These are phyloP conservation scores for Cyclargus thomasi DNA, from an alignment of 1,140 invertebrate species.

Conservation along the genomic window DNA sequence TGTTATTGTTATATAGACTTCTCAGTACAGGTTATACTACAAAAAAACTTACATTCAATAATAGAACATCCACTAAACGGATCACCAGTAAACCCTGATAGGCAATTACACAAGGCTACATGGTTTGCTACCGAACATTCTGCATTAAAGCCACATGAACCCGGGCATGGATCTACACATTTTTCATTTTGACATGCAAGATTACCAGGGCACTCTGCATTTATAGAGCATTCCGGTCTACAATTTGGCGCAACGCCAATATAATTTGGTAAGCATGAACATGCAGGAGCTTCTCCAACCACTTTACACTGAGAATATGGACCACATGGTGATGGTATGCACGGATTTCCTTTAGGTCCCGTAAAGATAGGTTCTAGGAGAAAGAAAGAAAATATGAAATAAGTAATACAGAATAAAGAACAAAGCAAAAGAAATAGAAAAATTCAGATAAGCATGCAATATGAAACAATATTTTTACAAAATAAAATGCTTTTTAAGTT, in stretches of 20 bases:
- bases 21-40: background rate
- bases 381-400: slow-evolving; percentile 52
- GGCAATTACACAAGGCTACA: slow-evolving; percentile 84
- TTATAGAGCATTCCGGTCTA: slow-evolving; percentile 85
- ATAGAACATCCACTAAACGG: slow-evolving; percentile 81
- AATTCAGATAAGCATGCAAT: slow-evolving; percentile 44
- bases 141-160: slow-evolving; percentile 84
- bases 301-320: slow-evolving; percentile 86
- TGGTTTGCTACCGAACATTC: slow-evolving; percentile 84
- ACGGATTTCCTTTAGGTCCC: slow-evolving; percentile 78
- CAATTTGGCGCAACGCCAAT: slow-evolving; percentile 80
- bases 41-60: slow-evolving; percentile 60
- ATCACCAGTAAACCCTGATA: slow-evolving; percentile 83
- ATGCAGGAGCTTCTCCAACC: slow-evolving; percentile 81
- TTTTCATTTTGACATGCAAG: slow-evolving; percentile 85
- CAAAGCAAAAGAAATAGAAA: slow-evolving; percentile 41
- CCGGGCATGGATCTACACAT: slow-evolving; percentile 88
- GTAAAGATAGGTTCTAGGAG: slow-evolving; percentile 70
- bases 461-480: slow-evolving; percentile 57
- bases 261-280: slow-evolving; percentile 82
- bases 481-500: slow-evolving; percentile 28
- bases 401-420: slow-evolving; percentile 37
- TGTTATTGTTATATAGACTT: background rate
- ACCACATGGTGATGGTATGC: slow-evolving; percentile 87
- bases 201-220: slow-evolving; percentile 84